Evolutionary conservation across 1,140 invertebrate species (phyloP).

Genomic region (Tyrophagus putrescentiae): DNA sequence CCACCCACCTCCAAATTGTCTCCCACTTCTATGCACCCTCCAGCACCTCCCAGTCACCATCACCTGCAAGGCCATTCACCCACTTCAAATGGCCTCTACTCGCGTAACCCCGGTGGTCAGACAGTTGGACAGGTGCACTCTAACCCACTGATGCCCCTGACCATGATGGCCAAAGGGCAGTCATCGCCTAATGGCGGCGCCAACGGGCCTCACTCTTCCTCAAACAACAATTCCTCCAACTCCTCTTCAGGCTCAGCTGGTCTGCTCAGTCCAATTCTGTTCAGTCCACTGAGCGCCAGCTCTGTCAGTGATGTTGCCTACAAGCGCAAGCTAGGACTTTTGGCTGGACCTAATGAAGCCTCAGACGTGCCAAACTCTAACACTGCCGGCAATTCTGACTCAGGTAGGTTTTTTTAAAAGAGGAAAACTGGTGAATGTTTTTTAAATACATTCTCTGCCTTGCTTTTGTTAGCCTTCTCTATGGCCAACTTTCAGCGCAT

Average conservation of each 20-base stretch:
- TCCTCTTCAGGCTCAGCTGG: neutral
- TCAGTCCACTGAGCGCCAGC: neutral
- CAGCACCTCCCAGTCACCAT: neutral
- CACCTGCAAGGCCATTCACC: neutral
- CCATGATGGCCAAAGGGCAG: constrained; percentile 8
- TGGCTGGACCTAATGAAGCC: neutral
- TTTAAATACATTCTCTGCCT: too few species aligned
- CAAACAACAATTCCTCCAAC: constrained; percentile 3
- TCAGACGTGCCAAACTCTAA: neutral
- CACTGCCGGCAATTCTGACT: neutral
- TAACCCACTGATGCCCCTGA: constrained; percentile 13
- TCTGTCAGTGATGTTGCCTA: too few species aligned
- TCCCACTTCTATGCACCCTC: neutral
- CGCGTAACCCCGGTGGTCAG: too few species aligned
- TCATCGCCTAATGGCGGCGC: too few species aligned
- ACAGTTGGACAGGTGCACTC: neutral
- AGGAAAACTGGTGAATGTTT: too few species aligned
- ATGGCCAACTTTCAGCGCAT: constrained; percentile 8
- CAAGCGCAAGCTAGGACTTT: neutral
- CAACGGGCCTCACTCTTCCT: too few species aligned
- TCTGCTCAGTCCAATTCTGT: neutral
- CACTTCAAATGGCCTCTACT: neutral
- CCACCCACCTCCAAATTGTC: neutral
- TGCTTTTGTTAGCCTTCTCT: neutral
- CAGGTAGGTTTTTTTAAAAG: constrained; percentile 1